Evolutionary conservation across 2,888 invertebrate species (phyloP), one percentile per base, ranked within the genome.

Genomic region (Mesochorus sp.): DNA sequence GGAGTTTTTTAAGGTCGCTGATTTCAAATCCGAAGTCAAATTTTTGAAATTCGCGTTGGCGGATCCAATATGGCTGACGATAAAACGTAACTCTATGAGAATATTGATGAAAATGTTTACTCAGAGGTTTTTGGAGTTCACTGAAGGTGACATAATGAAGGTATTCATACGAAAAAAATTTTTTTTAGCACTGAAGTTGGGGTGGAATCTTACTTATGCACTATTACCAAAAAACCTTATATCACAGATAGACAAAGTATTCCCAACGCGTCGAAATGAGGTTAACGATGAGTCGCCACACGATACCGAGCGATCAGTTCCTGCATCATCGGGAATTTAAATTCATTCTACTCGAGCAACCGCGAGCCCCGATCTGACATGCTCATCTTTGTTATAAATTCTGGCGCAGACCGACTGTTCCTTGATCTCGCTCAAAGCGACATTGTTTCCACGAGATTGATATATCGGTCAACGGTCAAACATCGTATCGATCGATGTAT

Each of bases 401-500:
- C n/a, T n/a, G n/a, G n/a, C 39, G 21, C 47, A 19, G 10, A 39
- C 39, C 14, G n/a, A 34, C 17, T 68, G n/a, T 44, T 57, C 42
- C 39, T 64, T 49, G 49, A 73, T 73, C 67, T 67, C 28, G 47
- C 55, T 67, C 62, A 62, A 55, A 73, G 26, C 39, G 73, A 37
- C 57, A 73, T 73, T 73, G 66, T 78, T 74, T 39, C 64, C 10
- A n/a, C n/a, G 51, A 64, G 70, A 64, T 66, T 37, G 64, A 44
- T 59, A 78, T 70, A 59, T 59, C 62, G 75, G 76, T 77, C 57
- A 70, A 66, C 71, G 73, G 67, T 64, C 71, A 66, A 72, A 51
- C 59, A 64, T 78, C 53, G 47, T 57, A 44, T 73, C 64, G 49
- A 62, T 57, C n/a, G 37, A 66, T 14, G 14, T 70, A 61, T 57